phyloP scores from a whole-genome alignment of 1,140 invertebrate species.

The Physella acuta region DNA sequence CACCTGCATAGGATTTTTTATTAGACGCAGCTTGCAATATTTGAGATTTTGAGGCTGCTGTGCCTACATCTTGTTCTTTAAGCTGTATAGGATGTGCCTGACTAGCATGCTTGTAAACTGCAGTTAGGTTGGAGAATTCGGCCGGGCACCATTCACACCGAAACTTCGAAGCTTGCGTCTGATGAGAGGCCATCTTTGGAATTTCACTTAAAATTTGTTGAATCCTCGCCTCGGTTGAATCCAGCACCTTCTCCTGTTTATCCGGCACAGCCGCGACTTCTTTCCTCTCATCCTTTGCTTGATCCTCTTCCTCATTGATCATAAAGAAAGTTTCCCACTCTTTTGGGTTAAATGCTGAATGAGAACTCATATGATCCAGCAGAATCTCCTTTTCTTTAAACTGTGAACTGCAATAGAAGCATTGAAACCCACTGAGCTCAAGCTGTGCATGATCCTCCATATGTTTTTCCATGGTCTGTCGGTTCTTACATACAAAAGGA shows the following conservation, averaged over 20 bases:
- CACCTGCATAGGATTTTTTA: constrained; percentile 8
- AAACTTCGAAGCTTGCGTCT: constrained; percentile 17
- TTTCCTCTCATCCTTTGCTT: constrained; percentile 15
- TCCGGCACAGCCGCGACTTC: not conserved
- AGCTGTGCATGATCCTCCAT: constrained; percentile 43
- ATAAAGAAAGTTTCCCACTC: constrained; percentile 38
- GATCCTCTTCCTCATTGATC: constrained; percentile 29
- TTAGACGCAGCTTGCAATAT: not conserved
- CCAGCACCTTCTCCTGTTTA: not conserved
- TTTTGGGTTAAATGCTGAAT: constrained; percentile 46
- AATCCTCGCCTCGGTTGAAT: constrained; percentile 20
- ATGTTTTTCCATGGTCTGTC: constrained; percentile 40
- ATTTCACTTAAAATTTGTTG: constrained; percentile 24
- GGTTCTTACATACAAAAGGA: constrained; percentile 45
- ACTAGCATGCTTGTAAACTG: constrained; percentile 46
- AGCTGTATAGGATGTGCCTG: constrained; percentile 45
- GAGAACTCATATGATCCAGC: constrained; percentile 45
- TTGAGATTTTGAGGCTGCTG: not conserved
- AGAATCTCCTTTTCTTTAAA: constrained; percentile 42
- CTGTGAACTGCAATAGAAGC: constrained; percentile 45
- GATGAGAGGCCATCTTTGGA: constrained; percentile 14
- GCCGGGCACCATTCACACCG: constrained; percentile 54
- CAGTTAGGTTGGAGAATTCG: constrained; percentile 43
- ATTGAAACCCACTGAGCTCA: constrained; percentile 35
- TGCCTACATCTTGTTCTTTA: constrained; percentile 40